phyloP scores from a whole-genome alignment of 1,140 invertebrate species.

The Drosophila sulfurigaster region DNA sequence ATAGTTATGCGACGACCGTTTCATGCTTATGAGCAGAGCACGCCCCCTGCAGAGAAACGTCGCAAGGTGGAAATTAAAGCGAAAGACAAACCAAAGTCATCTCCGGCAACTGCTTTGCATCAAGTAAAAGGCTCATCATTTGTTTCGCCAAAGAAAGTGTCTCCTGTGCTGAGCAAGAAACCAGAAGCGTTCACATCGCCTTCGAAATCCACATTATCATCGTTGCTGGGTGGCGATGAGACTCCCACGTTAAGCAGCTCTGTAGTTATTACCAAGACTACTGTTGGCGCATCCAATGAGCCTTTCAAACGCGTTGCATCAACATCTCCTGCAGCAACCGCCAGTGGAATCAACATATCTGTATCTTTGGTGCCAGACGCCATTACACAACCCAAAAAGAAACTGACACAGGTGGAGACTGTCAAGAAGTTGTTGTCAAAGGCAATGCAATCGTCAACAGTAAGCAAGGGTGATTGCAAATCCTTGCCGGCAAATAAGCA shows the following conservation, averaged over 20 bases:
- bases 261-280: conserved; percentile 41
- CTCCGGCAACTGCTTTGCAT: not conserved
- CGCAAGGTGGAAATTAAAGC: conserved; percentile 6
- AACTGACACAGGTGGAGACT: conserved; percentile 24
- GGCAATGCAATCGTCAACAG: not conserved
- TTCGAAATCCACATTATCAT: not conserved
- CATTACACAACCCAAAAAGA: conserved; percentile 12
- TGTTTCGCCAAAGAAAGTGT: not conserved
- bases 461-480: not conserved
- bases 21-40: not conserved
- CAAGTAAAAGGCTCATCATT: not conserved
- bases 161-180: not conserved
- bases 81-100: not conserved
- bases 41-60: conserved; percentile 5
- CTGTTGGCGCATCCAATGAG: not conserved
- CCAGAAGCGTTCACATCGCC: not conserved
- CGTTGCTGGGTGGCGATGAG: not conserved
- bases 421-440: not conserved
- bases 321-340: not conserved
- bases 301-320: conserved; percentile 7
- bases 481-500: not conserved
- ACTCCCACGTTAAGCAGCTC: conserved; percentile 5
- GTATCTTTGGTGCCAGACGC: conserved; percentile 29
- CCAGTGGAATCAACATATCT: conserved; percentile 40
- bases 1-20: conserved; percentile 14